Evolutionary conservation across 2,888 invertebrate species (phyloP), one percentile per base, ranked within the genome.

Genomic region (Bruchidius siliquastri): DNA sequence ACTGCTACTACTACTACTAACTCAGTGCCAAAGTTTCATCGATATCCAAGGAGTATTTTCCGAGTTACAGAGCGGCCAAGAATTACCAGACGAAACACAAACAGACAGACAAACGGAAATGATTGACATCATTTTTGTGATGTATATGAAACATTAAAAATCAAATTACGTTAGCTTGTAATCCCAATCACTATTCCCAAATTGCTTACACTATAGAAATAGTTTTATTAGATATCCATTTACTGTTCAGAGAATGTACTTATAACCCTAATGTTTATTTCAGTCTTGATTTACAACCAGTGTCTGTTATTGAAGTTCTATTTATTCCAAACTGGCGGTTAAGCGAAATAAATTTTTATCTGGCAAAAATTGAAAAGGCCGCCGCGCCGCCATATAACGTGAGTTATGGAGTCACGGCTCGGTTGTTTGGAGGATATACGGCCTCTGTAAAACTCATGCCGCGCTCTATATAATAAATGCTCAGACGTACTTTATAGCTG

Each of bases 381-480:
- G n/a, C n/a, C n/a, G n/a, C n/a, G n/a, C n/a, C n/a, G n/a, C n/a
- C 81, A 82, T 83, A 83, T 81, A 84, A 81, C 77, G 79, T 84
- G 83, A 84, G 79, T 83, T 84, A 84, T 84, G 79, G 81, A 81
- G 81, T 81, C 80, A 81, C 82, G 82, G 82, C 76, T 79, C 79
- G 81, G 80, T 82, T 82, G 82, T 82, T 83, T 78, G 78, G 76
- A 80, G 80, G 78, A 83, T 82, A 82, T 82, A 83, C 80, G 82
- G 82, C 80, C 80, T 80, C 81, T 71, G 71, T 83, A 83, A 83
- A 84, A 84, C 82, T 83, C 82, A 82, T 82, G 82, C 82, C 82
- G 80, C 81, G 82, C 82, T 81, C 81, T 78, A 82, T 82, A 84
- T 85, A 85, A 85, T 85, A 85, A 85, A 85, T 85, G 84, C 82